These are phyloP conservation scores for Aldrovandia affinis DNA, from an alignment of 2,797 vertebrate species.

Conservation along the genomic window DNA sequence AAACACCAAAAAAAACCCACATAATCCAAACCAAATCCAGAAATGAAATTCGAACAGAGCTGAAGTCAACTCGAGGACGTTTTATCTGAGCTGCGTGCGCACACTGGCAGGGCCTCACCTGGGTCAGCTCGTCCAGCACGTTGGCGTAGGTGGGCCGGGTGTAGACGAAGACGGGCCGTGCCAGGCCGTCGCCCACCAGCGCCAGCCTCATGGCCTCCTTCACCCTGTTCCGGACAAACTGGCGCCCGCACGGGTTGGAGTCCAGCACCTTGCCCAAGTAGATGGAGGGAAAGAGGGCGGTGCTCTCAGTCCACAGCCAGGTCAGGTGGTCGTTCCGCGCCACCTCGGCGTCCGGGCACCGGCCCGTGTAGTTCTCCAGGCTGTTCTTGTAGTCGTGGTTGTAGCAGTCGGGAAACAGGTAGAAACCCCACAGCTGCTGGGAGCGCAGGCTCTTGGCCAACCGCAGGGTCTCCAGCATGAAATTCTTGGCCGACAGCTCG, in stretches of 20 bases:
- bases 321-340: constrained; percentile 85
- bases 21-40: not conserved
- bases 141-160: constrained; percentile 86
- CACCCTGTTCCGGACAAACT: constrained; percentile 90
- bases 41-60: not conserved
- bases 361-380: constrained; percentile 86
- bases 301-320: constrained; percentile 95
- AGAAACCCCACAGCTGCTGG: constrained; percentile 93
- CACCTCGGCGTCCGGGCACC: constrained; percentile 84
- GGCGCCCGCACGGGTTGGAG: constrained; percentile 78
- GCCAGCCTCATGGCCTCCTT: constrained; percentile 92
- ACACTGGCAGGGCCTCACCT: constrained; percentile 73
- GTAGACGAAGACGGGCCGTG: constrained; percentile 92
- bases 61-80: not conserved
- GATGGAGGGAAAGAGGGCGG: constrained; percentile 89
- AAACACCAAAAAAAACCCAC: not conserved
- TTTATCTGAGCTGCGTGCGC: not conserved
- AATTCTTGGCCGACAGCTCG: constrained; percentile 81
- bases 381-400: constrained; percentile 90
- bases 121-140: constrained; percentile 74
- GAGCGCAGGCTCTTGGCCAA: constrained; percentile 82
- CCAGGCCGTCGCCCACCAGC: constrained; percentile 76
- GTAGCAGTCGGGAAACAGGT: constrained; percentile 97
- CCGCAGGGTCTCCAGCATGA: constrained; percentile 88
- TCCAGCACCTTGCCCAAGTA: constrained; percentile 80